phyloP scores from a whole-genome alignment of 2,888 invertebrate genomes.

The Galerucella nymphaeae region DNA sequence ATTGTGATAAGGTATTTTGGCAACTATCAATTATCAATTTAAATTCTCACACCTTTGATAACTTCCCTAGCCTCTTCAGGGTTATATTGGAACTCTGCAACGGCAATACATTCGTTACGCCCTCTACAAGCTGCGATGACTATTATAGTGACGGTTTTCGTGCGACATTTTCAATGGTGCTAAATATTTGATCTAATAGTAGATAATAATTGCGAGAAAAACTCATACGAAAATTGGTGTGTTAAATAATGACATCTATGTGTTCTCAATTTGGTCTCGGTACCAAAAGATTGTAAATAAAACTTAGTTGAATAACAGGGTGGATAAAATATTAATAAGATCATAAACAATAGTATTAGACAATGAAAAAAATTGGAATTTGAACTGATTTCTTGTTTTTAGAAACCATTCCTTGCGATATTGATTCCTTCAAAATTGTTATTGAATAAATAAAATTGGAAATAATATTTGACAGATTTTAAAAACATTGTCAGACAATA shows the following conservation, averaged over 20 bases:
- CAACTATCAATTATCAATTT: conserved; percentile 16
- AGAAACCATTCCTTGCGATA: too few species aligned
- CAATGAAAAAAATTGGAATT: background rate
- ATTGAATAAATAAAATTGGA: too few species aligned
- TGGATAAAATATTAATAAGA: conserved; percentile 37
- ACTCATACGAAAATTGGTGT: conserved; percentile 45
- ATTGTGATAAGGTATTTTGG: conserved; percentile 25
- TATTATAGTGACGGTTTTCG: conserved; percentile 55
- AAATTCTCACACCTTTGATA: conserved; percentile 25
- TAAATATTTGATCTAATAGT: conserved; percentile 41
- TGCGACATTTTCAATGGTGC: conserved; percentile 52
- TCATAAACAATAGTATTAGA: background rate
- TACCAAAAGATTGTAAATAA: conserved; percentile 47
- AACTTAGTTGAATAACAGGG: conserved; percentile 23
- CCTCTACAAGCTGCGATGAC: conserved; percentile 61
- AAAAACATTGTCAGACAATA: too few species aligned
- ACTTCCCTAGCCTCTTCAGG: conserved; percentile 47
- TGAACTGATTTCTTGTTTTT: background rate
- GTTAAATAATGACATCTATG: conserved; percentile 45
- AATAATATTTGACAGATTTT: too few species aligned
- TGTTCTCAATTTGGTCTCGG: conserved; percentile 45
- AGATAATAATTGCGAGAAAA: conserved; percentile 24
- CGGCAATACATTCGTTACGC: conserved; percentile 58
- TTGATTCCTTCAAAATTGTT: too few species aligned
- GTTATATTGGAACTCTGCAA: conserved; percentile 57